A percentile compares a stretch with the other conserved stretches of the same genome.
Evolutionary conservation across 2,797 vertebrate species (phyloP).

Genomic region (Loris lydekkerianus): DNA sequence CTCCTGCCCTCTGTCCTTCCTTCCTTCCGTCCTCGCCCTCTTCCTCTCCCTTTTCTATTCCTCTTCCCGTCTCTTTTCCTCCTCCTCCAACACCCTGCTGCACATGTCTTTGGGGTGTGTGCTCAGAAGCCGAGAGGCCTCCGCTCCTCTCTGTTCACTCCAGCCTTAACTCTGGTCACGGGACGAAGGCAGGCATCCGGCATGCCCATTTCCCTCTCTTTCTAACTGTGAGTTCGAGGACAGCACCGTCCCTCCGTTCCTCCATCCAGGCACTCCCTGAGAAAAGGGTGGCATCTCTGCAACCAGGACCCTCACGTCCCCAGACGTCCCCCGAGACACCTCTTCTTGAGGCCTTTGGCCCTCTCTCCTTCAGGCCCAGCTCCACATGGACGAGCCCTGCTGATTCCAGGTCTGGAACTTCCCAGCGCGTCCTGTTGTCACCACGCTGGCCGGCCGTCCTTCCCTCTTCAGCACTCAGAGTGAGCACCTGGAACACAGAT

Average conservation of each 20-base stretch:
- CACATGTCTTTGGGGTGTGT: rapidly evolving
- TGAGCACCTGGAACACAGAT: neutral
- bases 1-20: rapidly evolving
- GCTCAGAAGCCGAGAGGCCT: neutral
- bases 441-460: neutral
- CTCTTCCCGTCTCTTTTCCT: rapidly evolving
- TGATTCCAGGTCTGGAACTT: neutral
- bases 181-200: neutral
- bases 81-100: rapidly evolving
- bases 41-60: rapidly evolving
- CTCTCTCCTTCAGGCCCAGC: rapidly evolving
- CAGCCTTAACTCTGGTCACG: no score
- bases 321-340: rapidly evolving
- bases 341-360: rapidly evolving
- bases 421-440: neutral
- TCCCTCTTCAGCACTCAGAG: neutral
- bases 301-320: neutral
- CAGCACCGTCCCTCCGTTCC: no score
- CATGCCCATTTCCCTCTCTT: no score
- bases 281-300: no score
- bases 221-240: no score
- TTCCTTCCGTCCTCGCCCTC: rapidly evolving
- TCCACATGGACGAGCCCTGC: rapidly evolving
- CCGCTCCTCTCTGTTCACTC: rapidly evolving
- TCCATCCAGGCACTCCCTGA: no score